phyloP scores from a whole-genome alignment of 2,113 vertebrate genomes.

The Columbina picui region DNA sequence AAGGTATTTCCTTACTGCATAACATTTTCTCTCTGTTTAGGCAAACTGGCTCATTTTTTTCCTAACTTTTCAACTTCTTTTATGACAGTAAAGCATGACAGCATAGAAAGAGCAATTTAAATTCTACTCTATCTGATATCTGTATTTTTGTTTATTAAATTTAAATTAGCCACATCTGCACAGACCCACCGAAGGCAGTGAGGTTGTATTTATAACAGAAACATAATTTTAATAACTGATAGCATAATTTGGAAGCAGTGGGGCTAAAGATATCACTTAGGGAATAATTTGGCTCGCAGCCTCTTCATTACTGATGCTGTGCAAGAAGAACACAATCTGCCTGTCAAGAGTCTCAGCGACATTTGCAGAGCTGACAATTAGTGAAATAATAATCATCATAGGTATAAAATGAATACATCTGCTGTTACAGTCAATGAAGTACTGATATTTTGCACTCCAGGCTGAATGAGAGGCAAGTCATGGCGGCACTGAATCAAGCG shows the following conservation, averaged over 20 bases:
- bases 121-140: not conserved
- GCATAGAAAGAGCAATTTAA: not conserved
- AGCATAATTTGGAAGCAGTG: not conserved
- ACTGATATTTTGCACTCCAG: not conserved
- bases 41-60: not conserved
- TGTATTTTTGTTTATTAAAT: slow-evolving; percentile 10
- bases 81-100: not conserved
- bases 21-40: not conserved
- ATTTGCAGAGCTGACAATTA: slow-evolving; percentile 23
- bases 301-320: not conserved
- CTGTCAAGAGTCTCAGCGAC: not conserved
- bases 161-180: slow-evolving; percentile 1
- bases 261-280: not conserved
- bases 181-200: not conserved
- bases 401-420: not conserved
- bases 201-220: slow-evolving; percentile 6
- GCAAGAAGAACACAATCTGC: not conserved
- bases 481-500: not conserved
- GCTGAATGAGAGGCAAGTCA: not conserved
- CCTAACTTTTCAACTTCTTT: not conserved
- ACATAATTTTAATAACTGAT: slow-evolving; percentile 6
- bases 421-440: not conserved
- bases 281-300: slow-evolving; percentile 19
- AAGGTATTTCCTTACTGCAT: not conserved
- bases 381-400: not conserved